A percentile compares a stretch with the other conserved stretches of the same genome.
These are phyloP conservation scores for Gobio occitaniae DNA, from an alignment of 2,797 vertebrate species.

Conservation along the genomic window DNA sequence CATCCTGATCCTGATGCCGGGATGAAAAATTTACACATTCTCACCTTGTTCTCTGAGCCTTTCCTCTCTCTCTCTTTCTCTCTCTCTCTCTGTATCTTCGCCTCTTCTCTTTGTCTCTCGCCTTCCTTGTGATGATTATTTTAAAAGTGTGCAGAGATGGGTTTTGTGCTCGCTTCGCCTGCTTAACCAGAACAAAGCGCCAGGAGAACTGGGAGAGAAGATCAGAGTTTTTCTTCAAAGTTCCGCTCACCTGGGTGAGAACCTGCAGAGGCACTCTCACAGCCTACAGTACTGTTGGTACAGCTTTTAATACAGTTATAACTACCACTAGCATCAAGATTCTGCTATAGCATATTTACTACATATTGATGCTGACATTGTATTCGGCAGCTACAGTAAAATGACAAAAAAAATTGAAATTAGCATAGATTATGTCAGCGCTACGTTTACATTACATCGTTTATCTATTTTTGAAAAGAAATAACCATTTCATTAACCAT, in stretches of 20 bases:
- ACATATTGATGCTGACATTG: slow-evolving; percentile 14
- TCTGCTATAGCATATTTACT: background rate
- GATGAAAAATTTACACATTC: slow-evolving; percentile 78
- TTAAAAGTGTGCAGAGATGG: slow-evolving; percentile 72
- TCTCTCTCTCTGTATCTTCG: slow-evolving; percentile 51
- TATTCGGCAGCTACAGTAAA: background rate
- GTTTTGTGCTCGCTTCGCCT: slow-evolving; percentile 68
- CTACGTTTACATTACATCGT: too few relatives aligned
- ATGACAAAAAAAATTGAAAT: too few relatives aligned
- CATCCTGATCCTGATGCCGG: slow-evolving; percentile 71
- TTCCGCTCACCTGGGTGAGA: slow-evolving; percentile 53
- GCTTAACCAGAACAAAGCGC: slow-evolving; percentile 69
- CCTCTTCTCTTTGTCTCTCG: slow-evolving; percentile 56
- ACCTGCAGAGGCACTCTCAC: slow-evolving; percentile 54
- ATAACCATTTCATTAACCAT: too few relatives aligned
- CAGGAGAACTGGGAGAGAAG: slow-evolving; percentile 62
- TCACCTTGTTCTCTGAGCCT: slow-evolving; percentile 72
- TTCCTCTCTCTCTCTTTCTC: slow-evolving; percentile 48
- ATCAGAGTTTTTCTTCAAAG: slow-evolving; percentile 66
- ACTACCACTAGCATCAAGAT: background rate
- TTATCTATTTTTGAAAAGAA: too few relatives aligned
- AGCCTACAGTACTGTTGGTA: slow-evolving; percentile 32
- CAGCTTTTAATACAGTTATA: slow-evolving; percentile 31
- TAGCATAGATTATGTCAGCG: too few relatives aligned
- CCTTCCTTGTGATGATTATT: slow-evolving; percentile 75